A percentile compares a stretch with the other conserved stretches of the same genome.
Evolutionary conservation across 2,888 invertebrate genomes (phyloP).

Genomic region (Clostera curtula): DNA sequence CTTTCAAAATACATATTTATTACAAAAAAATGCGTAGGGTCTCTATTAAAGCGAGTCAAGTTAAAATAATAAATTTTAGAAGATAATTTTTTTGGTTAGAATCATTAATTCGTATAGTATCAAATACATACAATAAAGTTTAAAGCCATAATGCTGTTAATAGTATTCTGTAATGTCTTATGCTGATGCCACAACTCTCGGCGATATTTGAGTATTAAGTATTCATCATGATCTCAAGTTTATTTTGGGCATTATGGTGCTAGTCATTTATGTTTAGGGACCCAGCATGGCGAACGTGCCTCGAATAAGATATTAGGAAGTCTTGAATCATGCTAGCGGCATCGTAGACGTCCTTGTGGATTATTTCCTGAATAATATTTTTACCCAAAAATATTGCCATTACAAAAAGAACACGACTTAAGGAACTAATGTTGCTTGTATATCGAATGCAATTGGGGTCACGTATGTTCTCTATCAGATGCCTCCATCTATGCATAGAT

Average conservation of each 20-base stretch:
- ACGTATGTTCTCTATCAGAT: slow-evolving; percentile 6
- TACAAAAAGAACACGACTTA: slow-evolving; percentile 12
- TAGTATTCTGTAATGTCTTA: no score
- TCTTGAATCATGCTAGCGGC: slow-evolving; percentile 29
- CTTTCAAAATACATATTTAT: no score
- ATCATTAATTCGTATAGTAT: no score
- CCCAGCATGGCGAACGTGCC: slow-evolving; percentile 27
- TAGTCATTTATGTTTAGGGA: slow-evolving; percentile 20
- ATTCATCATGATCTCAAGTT: slow-evolving; percentile 20
- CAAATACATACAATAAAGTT: no score
- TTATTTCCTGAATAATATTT: slow-evolving; percentile 28
- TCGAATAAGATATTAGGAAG: slow-evolving; percentile 25
- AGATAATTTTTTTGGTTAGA: no score
- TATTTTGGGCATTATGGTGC: slow-evolving; percentile 23
- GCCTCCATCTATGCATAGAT: no score
- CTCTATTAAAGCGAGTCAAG: no score
- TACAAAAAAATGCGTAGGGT: no score
- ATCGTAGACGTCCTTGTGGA: slow-evolving; percentile 37
- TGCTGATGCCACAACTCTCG: no score
- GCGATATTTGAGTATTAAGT: neutral
- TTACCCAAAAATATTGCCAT: slow-evolving; percentile 17
- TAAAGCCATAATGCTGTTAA: no score
- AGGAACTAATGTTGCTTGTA: slow-evolving; percentile 9
- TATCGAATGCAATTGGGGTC: slow-evolving; percentile 10
- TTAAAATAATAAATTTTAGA: no score